Base-by-base conservation (phyloP, 2,113 vertebrate genomes). In the Triplophysa tibetana region DNA sequence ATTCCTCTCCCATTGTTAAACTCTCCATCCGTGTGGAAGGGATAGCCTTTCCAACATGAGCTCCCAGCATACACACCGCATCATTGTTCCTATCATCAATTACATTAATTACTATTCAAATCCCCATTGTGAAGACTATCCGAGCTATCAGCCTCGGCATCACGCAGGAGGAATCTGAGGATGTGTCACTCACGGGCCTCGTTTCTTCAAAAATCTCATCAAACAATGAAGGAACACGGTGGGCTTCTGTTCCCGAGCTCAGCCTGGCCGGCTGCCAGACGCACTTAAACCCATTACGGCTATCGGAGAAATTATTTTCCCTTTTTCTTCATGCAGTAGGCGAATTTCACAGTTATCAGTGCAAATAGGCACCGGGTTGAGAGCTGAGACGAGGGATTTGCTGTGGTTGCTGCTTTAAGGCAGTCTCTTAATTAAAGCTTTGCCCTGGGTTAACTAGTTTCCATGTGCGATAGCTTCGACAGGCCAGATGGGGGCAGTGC, bases 401-500 rank as follows among this genome's bases (percentile, higher is more conserved):
- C 73, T 88, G 84, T 82, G 85, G 79, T 85, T 86, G 82, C 89
- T 89, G 92, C 91, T 90, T 91, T 91, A 88, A 90, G 85, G 87
- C 81, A 89, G 87, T 89, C 87, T 92, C 88, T 93, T 94, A 91
- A 92, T 93, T 92, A 92, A 90, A 89, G 87, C 89, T 88, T 85
- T 88, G 88, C 90, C 88, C 87, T 88, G 85, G 85, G 89, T 90
- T 88, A 89, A 81, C 82, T 85, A 63, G 58, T 61, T 45, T 64
- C 52, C 8, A 1, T 6, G 43, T 72, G 91, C 89, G 91, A 88
- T 92, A 90, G 89, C 90, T 88, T 60, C 29, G 2, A 48, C 70
- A 64, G 72, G 90, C 93, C 96, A 92, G 94, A 89, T 89, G 96
- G 93, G 94, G 96, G 95, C 97, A 95, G 92, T 94, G 85, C 86